Evolutionary conservation across 2,888 invertebrate genomes (phyloP).

Genomic region (Ariolimax columbianus): DNA sequence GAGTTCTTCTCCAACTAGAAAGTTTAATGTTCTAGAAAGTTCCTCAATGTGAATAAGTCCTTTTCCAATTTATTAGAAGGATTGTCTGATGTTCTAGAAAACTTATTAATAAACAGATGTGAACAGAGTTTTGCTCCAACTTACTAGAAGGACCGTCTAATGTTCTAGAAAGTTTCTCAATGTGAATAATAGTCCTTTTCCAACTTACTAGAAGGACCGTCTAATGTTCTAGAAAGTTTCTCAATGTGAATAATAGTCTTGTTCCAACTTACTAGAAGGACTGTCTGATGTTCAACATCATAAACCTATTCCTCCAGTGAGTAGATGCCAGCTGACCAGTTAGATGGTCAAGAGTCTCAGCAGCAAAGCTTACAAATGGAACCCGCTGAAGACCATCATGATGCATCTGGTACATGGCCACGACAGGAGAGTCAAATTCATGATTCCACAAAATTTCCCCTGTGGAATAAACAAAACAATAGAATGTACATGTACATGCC

Average conservation of each 20-base stretch:
- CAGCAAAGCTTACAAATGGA: conserved; percentile 93
- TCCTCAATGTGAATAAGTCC: too few species aligned
- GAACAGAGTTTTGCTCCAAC: too few species aligned
- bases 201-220: too few species aligned
- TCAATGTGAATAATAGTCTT: too few species aligned
- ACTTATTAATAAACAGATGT: too few species aligned
- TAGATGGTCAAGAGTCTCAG: conserved; percentile 85
- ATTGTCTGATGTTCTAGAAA: too few species aligned
- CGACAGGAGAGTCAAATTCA: conserved; percentile 92
- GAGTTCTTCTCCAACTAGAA: too few species aligned
- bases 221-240: too few species aligned
- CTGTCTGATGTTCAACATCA: conserved; percentile 72
- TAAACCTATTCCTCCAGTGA: conserved; percentile 73
- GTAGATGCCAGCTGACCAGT: conserved; percentile 74
- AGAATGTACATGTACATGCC: neutral
- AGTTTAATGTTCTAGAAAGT: too few species aligned
- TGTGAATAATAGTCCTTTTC: neutral
- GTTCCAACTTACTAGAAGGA: conserved; percentile 77
- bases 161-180: too few species aligned
- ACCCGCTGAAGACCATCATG: conserved; percentile 85
- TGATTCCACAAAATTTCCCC: conserved; percentile 91
- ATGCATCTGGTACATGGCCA: conserved; percentile 87
- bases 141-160: too few species aligned
- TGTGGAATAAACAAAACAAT: conserved; percentile 55
- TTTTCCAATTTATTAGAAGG: too few species aligned